phyloP scores from a whole-genome alignment of 2,888 invertebrate species.

The Temnothorax ravouxi region DNA sequence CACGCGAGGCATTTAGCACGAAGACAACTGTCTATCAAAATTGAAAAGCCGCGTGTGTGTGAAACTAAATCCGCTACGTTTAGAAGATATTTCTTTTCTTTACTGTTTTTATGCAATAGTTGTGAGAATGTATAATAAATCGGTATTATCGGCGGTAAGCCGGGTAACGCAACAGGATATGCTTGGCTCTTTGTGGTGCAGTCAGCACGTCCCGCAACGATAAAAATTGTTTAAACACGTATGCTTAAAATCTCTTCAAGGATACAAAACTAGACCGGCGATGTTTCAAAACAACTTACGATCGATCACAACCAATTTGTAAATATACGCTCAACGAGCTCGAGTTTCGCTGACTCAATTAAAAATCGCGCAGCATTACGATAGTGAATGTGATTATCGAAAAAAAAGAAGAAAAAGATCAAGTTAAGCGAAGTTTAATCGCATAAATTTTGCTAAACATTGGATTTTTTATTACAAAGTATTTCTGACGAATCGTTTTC shows the following conservation, averaged over 20 bases:
- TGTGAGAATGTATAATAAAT: background rate
- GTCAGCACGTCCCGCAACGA: constrained; percentile 5
- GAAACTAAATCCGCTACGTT: background rate
- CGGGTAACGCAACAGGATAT: background rate
- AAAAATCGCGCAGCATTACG: background rate
- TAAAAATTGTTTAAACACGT: constrained; percentile 30
- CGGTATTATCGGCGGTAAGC: no score
- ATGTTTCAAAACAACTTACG: constrained; percentile 31
- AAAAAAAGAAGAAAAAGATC: background rate
- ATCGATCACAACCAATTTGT: constrained; percentile 29
- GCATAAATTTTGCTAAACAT: background rate
- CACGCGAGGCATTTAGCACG: background rate
- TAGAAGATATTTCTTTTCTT: constrained; percentile 7
- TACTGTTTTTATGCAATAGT: constrained; percentile 1
- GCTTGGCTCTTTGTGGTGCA: background rate
- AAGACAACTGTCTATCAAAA: background rate
- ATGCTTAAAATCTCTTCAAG: constrained; percentile 24
- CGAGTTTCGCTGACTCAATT: constrained; percentile 39
- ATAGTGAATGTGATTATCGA: background rate
- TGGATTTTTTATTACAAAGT: background rate
- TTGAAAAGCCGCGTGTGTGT: background rate
- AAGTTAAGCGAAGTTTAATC: background rate
- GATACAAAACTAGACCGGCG: constrained; percentile 29
- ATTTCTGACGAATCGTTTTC: background rate
- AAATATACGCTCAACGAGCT: constrained; percentile 16